phyloP scores from a whole-genome alignment of 2,113 vertebrate species.

The Calyptomena viridis region DNA sequence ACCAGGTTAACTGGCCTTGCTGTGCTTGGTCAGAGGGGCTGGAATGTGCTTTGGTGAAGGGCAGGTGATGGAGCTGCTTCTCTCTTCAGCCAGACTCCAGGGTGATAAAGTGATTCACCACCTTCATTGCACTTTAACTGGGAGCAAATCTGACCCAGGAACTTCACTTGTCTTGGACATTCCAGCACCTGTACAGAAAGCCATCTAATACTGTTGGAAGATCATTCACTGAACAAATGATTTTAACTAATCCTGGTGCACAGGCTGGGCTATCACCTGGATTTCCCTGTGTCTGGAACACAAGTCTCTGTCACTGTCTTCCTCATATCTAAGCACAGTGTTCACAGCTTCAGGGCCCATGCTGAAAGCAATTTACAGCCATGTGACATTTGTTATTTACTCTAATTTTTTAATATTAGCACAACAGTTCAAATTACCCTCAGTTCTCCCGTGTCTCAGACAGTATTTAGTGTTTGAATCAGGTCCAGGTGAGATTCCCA shows the following conservation, averaged over 20 bases:
- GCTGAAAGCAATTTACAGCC: not conserved
- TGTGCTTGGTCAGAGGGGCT: fast-evolving
- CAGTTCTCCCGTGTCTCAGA: not conserved
- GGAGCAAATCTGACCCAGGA: not conserved
- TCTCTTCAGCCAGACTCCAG: not conserved
- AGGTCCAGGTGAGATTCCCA: not conserved
- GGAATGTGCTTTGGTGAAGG: not conserved
- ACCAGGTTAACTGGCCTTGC: fast-evolving
- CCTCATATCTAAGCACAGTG: not conserved
- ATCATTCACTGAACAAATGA: too few relatives aligned
- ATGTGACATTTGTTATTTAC: not conserved
- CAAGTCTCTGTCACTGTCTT: not conserved
- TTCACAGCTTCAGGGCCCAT: not conserved
- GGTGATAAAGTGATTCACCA: not conserved
- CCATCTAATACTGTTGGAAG: not conserved
- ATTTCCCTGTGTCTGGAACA: not conserved
- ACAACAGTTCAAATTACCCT: not conserved
- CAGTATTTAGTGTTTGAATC: not conserved
- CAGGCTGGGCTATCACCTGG: not conserved
- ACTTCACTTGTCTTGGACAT: not conserved
- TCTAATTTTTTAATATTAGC: not conserved
- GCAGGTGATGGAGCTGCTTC: not conserved
- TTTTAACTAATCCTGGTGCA: not conserved
- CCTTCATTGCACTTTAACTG: not conserved
- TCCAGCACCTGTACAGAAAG: not conserved